Percentiles rank a stretch among this genome's conserved stretches.
Evolutionary conservation across 2,888 invertebrate species (phyloP).

Genomic region (Cactoblastis cactorum): DNA sequence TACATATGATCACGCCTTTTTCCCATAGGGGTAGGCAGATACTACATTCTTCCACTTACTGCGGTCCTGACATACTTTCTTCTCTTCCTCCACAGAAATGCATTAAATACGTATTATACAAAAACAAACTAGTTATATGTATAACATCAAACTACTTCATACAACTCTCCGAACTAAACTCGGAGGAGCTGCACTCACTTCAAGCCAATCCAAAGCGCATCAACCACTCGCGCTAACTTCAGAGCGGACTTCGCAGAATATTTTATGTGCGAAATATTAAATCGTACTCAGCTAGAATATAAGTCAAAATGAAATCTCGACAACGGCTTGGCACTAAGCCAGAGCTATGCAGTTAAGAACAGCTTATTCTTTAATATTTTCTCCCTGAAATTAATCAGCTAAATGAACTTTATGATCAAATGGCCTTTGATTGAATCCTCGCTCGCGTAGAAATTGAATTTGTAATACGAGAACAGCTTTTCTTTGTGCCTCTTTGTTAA

Average conservation of each 20-base stretch:
- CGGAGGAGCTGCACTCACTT: not conserved
- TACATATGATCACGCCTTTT: too few species aligned
- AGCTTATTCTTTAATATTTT: constrained; percentile 25
- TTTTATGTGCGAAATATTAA: constrained; percentile 18
- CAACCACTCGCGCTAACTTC: not conserved
- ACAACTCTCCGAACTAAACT: not conserved
- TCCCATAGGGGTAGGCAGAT: too few species aligned
- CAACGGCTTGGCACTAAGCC: constrained; percentile 21
- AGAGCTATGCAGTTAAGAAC: constrained; percentile 22
- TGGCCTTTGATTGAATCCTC: not conserved
- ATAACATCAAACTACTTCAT: not conserved
- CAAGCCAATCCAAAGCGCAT: not conserved
- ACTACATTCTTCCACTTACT: too few species aligned
- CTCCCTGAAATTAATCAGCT: constrained; percentile 21
- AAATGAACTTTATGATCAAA: constrained; percentile 10
- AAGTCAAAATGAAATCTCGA: constrained; percentile 19
- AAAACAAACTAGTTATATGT: too few species aligned
- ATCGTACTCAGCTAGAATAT: constrained; percentile 16
- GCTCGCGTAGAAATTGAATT: not conserved
- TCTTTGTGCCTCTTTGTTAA: too few species aligned
- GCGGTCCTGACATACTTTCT: too few species aligned
- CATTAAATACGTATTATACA: too few species aligned
- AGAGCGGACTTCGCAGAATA: not conserved
- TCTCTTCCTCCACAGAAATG: too few species aligned
- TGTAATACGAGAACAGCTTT: too few species aligned